Evolutionary conservation across 2,113 vertebrate species (phyloP).

Genomic region (Rafetus swinhoei): DNA sequence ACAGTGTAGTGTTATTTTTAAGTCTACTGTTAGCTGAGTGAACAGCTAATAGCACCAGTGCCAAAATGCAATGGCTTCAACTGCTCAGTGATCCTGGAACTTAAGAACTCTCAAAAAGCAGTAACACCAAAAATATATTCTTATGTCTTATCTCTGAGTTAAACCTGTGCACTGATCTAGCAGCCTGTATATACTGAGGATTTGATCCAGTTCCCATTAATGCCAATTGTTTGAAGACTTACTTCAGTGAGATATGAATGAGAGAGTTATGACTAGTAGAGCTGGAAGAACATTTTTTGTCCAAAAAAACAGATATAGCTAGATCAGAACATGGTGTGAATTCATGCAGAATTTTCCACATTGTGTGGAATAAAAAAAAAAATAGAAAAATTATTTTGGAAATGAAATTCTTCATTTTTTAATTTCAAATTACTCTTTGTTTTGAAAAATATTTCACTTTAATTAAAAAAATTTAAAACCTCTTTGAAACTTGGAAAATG

Average conservation of each 20-base stretch:
- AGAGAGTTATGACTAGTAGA: neutral
- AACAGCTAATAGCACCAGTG: rapidly evolving
- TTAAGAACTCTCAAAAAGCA: neutral
- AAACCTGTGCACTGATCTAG: neutral
- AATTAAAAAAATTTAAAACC: neutral
- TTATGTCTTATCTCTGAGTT: neutral
- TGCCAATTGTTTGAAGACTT: neutral
- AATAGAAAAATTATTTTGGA: neutral
- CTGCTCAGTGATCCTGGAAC: neutral
- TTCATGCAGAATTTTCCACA: neutral
- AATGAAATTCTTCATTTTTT: neutral
- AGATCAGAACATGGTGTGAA: neutral
- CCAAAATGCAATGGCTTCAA: rapidly evolving
- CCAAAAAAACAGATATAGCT: neutral
- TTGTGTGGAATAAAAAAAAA: neutral
- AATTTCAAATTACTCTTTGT: neutral
- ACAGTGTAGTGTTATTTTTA: neutral
- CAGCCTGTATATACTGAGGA: neutral
- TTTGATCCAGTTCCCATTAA: neutral
- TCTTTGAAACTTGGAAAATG: neutral
- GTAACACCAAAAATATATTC: neutral
- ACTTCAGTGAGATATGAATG: neutral
- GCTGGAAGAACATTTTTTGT: neutral
- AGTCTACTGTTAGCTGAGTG: neutral
- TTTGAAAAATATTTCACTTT: neutral